A percentile compares a stretch with the other conserved stretches of the same genome.
phyloP scores from a whole-genome alignment of 2,113 vertebrate genomes.

The Pungitius pungitius region DNA sequence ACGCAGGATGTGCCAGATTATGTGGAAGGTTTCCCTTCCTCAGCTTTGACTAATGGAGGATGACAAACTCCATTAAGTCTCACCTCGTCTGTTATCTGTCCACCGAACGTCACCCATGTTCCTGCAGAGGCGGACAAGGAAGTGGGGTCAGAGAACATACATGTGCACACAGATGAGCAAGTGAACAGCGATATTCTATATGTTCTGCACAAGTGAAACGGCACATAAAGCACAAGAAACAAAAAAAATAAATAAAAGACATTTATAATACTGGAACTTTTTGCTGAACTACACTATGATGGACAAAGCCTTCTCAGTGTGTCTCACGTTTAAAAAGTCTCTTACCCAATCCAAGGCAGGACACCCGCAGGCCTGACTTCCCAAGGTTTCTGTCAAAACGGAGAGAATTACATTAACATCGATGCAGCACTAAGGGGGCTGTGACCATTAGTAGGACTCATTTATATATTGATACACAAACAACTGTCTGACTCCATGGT shows the following conservation, averaged over 20 bases:
- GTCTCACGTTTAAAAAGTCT: constrained; percentile 31
- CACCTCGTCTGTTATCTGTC: constrained; percentile 98
- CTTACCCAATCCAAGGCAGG: constrained; percentile 98
- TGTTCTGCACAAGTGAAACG: background rate
- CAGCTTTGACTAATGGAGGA: constrained; percentile 51
- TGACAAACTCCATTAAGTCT: constrained; percentile 70
- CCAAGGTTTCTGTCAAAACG: constrained; percentile 93
- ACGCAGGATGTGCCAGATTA: constrained; percentile 36
- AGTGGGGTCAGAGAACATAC: constrained; percentile 33
- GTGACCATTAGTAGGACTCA: constrained; percentile 6
- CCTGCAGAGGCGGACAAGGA: constrained; percentile 77
- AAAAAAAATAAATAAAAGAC: no score
- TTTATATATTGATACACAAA: constrained; percentile 13
- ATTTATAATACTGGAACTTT: constrained; percentile 5
- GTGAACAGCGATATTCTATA: background rate
- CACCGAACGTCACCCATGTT: constrained; percentile 99
- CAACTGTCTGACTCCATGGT: background rate
- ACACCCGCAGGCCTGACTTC: constrained; percentile 96
- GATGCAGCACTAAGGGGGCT: constrained; percentile 38
- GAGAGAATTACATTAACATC: constrained; percentile 50
- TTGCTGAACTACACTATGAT: background rate
- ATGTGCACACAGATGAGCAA: constrained; percentile 1
- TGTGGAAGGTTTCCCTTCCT: constrained; percentile 48
- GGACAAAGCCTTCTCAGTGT: constrained; percentile 22
- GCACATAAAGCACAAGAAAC: constrained; percentile 6